Base-by-base conservation (phyloP, 2,113 vertebrate species). In the Maccullochella peelii region DNA sequence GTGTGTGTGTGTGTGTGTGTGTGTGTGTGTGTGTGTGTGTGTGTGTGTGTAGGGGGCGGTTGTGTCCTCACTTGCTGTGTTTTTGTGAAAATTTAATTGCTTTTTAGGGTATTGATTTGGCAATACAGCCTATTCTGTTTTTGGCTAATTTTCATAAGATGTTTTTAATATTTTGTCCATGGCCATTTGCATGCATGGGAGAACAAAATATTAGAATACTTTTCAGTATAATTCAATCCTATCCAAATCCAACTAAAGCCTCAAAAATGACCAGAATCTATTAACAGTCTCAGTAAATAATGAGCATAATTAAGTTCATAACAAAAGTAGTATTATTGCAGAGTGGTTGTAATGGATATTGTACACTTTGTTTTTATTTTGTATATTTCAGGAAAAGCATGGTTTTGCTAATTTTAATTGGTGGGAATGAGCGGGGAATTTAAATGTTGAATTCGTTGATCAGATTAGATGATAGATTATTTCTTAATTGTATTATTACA, bases 81-180 rank as follows among this genome's bases (percentile, higher is more conserved):
- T 65, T 77, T 73, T 86, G 36, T 79, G 30, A 77, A 73, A 77
- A 77, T 86, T 0, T 71, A 63, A 83, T 83, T 86, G 75, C 80
- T 59, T 86, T 86, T 77, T 70, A 80, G 78, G 75, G 5, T 44
- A 62, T 73, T 67, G 33, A 59, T 76, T 85, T 82, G 25, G 74
- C 70, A 81, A 86, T 86, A 73, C 4, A 33, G 62, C 21, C 55
- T 74, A 6, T 76, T 85, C 42, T 33, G 9, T 66, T 67, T 77
- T 20, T 10, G 20, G 61, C 57, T 80, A 9, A 65, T 66, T 62
- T 33, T 57, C 50, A 36, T 59, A 10, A 15, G 33, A 2, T 12
- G 23, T 27, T 79, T 73, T 10, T 30, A n/a, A 77, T 55, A 18
- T 78, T 80, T 67, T 80, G 36, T 49, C 27, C n/a, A 33, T n/a